These are phyloP conservation scores for Pasiphila rectangulata DNA, from an alignment of 2,888 invertebrate species.

Conservation along the genomic window DNA sequence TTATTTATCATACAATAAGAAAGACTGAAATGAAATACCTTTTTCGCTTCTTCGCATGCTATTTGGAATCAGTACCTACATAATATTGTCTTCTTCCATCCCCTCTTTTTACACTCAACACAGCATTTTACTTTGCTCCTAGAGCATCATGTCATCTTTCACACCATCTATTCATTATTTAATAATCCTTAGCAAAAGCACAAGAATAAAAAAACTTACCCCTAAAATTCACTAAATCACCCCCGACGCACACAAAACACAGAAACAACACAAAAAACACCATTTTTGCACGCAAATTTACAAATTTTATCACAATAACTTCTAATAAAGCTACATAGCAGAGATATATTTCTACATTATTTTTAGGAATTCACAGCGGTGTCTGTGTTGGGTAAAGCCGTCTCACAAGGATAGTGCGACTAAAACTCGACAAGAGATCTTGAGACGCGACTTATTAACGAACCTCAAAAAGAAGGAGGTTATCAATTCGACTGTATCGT, in stretches of 20 bases:
- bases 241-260: conserved; percentile 11
- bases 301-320: not conserved
- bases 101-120: no score
- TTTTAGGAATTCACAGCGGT: not conserved
- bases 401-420: not conserved
- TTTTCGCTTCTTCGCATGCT: no score
- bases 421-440: not conserved
- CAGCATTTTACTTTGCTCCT: no score
- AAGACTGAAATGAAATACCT: no score
- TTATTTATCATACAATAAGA: no score
- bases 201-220: conserved; percentile 18
- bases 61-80: no score
- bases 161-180: no score
- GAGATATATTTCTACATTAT: not conserved
- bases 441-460: conserved; percentile 2
- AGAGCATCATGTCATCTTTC: no score
- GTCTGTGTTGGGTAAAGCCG: not conserved
- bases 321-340: not conserved
- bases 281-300: conserved; percentile 1
- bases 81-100: no score
- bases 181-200: no score
- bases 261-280: conserved; percentile 5
- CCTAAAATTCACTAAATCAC: conserved; percentile 14
- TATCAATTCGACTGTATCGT: no score
- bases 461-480: no score